Evolutionary conservation across 1,140 invertebrate species (phyloP).

Genomic region (Neodiprion lecontei): DNA sequence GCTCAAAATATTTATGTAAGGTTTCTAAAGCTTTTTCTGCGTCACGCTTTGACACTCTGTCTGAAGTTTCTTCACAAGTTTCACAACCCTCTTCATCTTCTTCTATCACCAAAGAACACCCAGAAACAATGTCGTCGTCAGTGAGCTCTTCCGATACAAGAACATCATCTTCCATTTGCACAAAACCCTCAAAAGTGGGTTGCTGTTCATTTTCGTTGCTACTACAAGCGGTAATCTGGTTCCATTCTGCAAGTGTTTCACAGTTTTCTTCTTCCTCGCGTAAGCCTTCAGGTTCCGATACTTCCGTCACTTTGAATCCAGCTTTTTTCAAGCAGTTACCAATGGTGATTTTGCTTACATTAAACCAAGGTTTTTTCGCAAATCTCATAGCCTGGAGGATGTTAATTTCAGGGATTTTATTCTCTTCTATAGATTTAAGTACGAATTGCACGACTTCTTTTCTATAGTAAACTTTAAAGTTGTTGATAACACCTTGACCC

Average conservation of each 20-base stretch:
- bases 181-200: slow-evolving; percentile 27
- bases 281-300: slow-evolving; percentile 23
- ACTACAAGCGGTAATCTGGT: slow-evolving; percentile 20
- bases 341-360: slow-evolving; percentile 24
- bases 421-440: slow-evolving; percentile 30
- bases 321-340: slow-evolving; percentile 32
- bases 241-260: slow-evolving; percentile 31
- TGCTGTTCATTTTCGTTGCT: slow-evolving; percentile 4
- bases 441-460: slow-evolving; percentile 32
- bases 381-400: slow-evolving; percentile 30
- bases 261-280: slow-evolving; percentile 29
- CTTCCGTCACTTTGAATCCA: slow-evolving; percentile 16
- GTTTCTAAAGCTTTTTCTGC: slow-evolving; percentile 25
- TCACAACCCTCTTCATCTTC: slow-evolving; percentile 18
- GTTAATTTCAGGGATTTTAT: slow-evolving; percentile 17
- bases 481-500: slow-evolving; percentile 59
- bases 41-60: slow-evolving; percentile 22
- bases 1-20: slow-evolving; percentile 22
- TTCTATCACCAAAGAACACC: slow-evolving; percentile 18
- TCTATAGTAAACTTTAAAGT: slow-evolving; percentile 46
- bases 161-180: slow-evolving; percentile 26
- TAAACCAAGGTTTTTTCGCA: slow-evolving; percentile 28
- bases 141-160: slow-evolving; percentile 21
- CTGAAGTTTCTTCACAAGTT: slow-evolving; percentile 11
- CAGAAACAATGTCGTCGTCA: slow-evolving; percentile 24